Conservation (phyloP, 2,113 vertebrate genomes). For the Climacteris rufus region DNA sequence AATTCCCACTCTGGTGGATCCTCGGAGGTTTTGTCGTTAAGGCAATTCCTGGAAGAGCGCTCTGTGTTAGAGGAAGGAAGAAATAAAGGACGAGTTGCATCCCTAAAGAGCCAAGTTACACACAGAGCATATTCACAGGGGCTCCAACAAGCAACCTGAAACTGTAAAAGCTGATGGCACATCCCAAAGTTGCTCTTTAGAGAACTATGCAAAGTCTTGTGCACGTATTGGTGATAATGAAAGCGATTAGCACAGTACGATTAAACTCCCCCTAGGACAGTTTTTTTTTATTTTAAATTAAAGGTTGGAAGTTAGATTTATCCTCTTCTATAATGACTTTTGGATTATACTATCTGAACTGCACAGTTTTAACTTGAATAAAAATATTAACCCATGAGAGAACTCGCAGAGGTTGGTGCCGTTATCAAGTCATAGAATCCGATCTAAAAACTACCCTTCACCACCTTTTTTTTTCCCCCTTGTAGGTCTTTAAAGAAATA, state of each 20-base stretch:
- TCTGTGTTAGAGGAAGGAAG: not conserved
- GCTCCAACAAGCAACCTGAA: not conserved
- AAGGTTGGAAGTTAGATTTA: not conserved
- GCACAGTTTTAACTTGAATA: not conserved
- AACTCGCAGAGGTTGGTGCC: not conserved
- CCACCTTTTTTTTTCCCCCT: not conserved
- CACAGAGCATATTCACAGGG: not conserved
- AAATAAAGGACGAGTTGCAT: not conserved
- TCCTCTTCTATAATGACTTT: not conserved
- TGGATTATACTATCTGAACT: not conserved
- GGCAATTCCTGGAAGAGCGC: not conserved
- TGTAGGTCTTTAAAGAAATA: not conserved
- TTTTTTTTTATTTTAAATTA: not conserved
- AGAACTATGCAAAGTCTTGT: not conserved
- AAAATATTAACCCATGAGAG: not conserved
- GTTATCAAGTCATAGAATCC: not conserved
- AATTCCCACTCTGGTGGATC: not conserved
- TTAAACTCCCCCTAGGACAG: not conserved
- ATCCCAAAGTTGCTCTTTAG: not conserved
- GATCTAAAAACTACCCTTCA: not conserved
- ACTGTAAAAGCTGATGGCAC: not conserved
- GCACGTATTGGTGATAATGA: not conserved
- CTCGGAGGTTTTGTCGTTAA: not conserved
- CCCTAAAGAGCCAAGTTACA: not conserved
- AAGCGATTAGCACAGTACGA: not conserved